Percentiles rank a stretch among this genome's conserved stretches.
Evolutionary conservation across 2,113 vertebrate genomes (phyloP).

Genomic region (Tauraco erythrolophus): DNA sequence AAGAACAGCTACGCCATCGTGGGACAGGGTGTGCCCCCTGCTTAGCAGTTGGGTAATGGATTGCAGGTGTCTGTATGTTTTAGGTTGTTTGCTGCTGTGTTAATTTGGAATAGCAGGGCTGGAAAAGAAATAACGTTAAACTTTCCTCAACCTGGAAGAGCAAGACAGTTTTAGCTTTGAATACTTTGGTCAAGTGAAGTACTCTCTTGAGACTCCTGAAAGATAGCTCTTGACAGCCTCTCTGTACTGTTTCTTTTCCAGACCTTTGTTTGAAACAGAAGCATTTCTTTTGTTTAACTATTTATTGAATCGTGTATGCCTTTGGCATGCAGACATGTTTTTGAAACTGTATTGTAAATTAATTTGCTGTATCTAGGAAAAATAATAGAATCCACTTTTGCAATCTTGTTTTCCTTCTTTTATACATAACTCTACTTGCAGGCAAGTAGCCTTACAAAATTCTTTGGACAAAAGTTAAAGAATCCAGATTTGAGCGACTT

Average conservation of each 20-base stretch:
- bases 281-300: neutral
- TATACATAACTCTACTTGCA: neutral
- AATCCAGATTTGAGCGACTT: neutral
- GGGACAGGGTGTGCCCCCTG: neutral
- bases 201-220: neutral
- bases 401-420: neutral
- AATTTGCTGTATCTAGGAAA: neutral
- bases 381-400: neutral
- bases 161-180: neutral
- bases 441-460: neutral
- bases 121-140: neutral
- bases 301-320: neutral
- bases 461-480: neutral
- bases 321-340: neutral
- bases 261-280: neutral
- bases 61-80: neutral
- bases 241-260: neutral
- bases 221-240: neutral
- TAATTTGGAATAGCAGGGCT: neutral
- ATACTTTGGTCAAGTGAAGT: neutral
- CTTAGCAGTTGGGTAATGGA: too few species aligned
- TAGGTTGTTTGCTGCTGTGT: neutral
- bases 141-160: neutral
- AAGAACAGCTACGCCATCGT: accelerated
- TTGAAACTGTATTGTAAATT: neutral